Conservation (phyloP, 2,113 vertebrate genomes). For the Alethe castanea region DNA sequence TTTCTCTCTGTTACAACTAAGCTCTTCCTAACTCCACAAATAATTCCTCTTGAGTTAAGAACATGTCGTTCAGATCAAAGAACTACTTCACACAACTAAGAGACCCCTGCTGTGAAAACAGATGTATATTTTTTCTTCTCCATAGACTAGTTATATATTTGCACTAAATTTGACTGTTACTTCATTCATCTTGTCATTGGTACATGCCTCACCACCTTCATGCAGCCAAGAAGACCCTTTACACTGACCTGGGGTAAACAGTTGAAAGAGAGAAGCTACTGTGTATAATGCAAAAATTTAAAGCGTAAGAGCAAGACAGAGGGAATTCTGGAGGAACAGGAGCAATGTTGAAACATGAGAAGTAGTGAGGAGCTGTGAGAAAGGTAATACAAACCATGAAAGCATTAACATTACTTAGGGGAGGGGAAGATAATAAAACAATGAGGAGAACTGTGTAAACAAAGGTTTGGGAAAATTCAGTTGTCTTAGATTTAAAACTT, state of each 20-base stretch:
- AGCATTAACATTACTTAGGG: not conserved
- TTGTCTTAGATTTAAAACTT: not conserved
- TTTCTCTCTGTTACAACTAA: not conserved
- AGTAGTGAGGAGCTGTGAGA: not conserved
- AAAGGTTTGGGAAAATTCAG: not conserved
- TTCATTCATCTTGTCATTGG: not conserved
- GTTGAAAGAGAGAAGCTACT: not conserved
- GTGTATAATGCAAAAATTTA: not conserved
- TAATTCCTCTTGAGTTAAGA: not conserved
- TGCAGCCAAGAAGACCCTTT: not conserved
- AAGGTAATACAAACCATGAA: not conserved
- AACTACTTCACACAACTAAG: not conserved
- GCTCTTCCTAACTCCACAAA: not conserved
- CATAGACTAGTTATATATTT: not conserved
- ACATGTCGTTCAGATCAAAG: not conserved
- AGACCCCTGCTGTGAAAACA: not conserved
- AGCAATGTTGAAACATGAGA: not conserved
- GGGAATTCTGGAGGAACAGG: not conserved
- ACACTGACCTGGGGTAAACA: not conserved
- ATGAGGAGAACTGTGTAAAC: not conserved
- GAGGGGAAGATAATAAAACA: not conserved
- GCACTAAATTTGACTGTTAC: not conserved
- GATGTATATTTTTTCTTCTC: not conserved
- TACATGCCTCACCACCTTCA: not conserved
- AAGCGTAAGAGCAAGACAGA: not conserved